A percentile compares a stretch with the other conserved stretches of the same genome.
Evolutionary conservation across 1,140 invertebrate species (phyloP).

Genomic region (Drosophila ambigua): DNA sequence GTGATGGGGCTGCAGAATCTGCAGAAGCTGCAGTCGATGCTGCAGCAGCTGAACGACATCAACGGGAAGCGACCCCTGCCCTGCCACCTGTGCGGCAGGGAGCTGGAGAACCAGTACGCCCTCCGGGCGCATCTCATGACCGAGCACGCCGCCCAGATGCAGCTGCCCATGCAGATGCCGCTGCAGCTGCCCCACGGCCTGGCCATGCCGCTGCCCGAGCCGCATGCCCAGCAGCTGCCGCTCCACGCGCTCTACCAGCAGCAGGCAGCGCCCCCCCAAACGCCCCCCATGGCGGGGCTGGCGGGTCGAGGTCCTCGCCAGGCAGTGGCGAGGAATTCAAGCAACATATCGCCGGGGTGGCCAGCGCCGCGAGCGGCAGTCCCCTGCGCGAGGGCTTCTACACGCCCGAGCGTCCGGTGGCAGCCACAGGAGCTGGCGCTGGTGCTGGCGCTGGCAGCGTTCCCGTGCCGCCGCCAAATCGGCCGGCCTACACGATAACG

Average conservation of each 20-base stretch:
- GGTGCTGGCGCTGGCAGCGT: background rate
- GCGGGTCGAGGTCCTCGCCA: constrained; percentile 38
- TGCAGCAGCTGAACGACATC: constrained; percentile 93
- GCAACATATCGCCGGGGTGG: constrained; percentile 85
- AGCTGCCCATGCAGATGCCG: constrained; percentile 43
- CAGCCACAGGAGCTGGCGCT: constrained; percentile 22
- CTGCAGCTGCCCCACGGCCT: constrained; percentile 1
- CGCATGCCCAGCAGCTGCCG: constrained; percentile 46
- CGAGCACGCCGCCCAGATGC: constrained; percentile 84
- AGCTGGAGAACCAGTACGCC: constrained; percentile 86
- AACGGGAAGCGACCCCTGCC: constrained; percentile 86
- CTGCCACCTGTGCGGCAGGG: constrained; percentile 86
- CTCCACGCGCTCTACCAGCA: constrained; percentile 36
- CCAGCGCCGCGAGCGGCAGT: constrained; percentile 48
- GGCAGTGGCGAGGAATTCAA: constrained; percentile 84
- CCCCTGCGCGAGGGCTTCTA: constrained; percentile 79
- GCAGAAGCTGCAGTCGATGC: constrained; percentile 95
- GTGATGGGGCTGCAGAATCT: constrained; percentile 86
- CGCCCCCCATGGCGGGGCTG: constrained; percentile 50
- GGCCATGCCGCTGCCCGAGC: constrained; percentile 59
- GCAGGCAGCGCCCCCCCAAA: constrained; percentile 45
- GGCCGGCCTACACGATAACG: constrained; percentile 85
- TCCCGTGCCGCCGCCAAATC: constrained; percentile 44
- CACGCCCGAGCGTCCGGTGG: constrained; percentile 73
- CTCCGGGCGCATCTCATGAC: constrained; percentile 87